Percentiles rank a stretch among this genome's conserved stretches.
Evolutionary conservation across 2,888 invertebrate species (phyloP).

Genomic region (Aspidiotus destructor): DNA sequence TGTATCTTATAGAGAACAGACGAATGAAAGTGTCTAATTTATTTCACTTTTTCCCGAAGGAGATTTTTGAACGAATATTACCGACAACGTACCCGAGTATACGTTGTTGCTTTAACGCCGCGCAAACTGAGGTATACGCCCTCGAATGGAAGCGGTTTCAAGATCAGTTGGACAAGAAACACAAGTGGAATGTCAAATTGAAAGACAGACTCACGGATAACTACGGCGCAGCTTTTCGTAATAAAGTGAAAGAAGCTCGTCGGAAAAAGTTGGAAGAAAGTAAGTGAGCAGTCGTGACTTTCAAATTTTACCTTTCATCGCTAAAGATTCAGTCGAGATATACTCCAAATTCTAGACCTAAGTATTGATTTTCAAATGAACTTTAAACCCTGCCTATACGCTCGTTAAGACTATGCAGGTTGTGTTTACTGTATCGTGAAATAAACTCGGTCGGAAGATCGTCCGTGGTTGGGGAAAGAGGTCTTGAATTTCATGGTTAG

Average conservation of each 20-base stretch:
- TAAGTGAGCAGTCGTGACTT: neutral
- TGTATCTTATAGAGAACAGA: neutral
- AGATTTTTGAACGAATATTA: slow-evolving; percentile 4
- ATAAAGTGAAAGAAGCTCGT: slow-evolving; percentile 11
- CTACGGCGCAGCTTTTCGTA: slow-evolving; percentile 10
- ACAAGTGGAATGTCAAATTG: neutral
- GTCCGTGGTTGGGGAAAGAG: too few species aligned
- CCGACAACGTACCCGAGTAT: slow-evolving; percentile 10
- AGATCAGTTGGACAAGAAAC: neutral
- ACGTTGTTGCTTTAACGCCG: slow-evolving; percentile 18
- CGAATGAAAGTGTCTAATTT: neutral
- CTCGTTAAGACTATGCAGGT: too few species aligned
- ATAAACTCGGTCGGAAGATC: too few species aligned
- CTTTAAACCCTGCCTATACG: too few species aligned
- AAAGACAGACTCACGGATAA: slow-evolving; percentile 18
- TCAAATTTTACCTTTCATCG: neutral
- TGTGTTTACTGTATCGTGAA: too few species aligned
- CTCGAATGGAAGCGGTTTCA: slow-evolving; percentile 11
- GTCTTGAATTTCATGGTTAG: too few species aligned
- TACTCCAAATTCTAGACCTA: too few species aligned
- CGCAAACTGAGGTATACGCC: slow-evolving; percentile 6
- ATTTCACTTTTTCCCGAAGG: slow-evolving; percentile 8
- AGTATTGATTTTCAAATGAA: too few species aligned
- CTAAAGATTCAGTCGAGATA: too few species aligned
- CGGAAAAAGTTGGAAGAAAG: neutral